Percentiles rank a stretch among this genome's conserved stretches.
These are phyloP conservation scores for Sweltsa coloradensis DNA, from an alignment of 1,140 invertebrate genomes.

Conservation along the genomic window DNA sequence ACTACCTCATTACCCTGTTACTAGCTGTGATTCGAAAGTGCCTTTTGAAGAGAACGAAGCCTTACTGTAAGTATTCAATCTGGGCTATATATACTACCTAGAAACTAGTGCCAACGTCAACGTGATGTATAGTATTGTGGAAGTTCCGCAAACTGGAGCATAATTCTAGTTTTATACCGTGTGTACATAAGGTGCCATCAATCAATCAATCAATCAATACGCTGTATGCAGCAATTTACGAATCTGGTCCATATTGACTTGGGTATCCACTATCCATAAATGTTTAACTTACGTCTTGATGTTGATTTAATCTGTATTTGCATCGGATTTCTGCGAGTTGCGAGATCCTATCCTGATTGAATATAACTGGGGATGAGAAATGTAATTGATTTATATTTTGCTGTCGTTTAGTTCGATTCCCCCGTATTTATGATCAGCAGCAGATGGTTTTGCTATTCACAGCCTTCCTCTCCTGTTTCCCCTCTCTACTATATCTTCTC, in stretches of 20 bases:
- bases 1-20: too few species aligned
- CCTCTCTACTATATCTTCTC: slow-evolving; percentile 5
- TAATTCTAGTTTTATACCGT: too few species aligned
- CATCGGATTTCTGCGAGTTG: not conserved
- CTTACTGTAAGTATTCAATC: too few species aligned
- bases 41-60: too few species aligned
- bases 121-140: too few species aligned
- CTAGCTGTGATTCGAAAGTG: too few species aligned
- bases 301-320: not conserved
- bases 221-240: not conserved
- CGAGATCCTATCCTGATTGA: not conserved
- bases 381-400: slow-evolving; percentile 6
- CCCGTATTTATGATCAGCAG: too few species aligned
- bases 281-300: not conserved
- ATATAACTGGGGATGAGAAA: not conserved
- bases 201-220: too few species aligned
- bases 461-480: not conserved
- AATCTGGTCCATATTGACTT: not conserved
- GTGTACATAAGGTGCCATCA: too few species aligned
- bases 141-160: too few species aligned
- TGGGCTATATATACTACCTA: too few species aligned
- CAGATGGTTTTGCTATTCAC: not conserved
- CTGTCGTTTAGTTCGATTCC: slow-evolving; percentile 1
- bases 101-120: too few species aligned
- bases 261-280: not conserved